Conservation (phyloP, 1,140 invertebrate species). For the Bombus ignitus region DNA sequence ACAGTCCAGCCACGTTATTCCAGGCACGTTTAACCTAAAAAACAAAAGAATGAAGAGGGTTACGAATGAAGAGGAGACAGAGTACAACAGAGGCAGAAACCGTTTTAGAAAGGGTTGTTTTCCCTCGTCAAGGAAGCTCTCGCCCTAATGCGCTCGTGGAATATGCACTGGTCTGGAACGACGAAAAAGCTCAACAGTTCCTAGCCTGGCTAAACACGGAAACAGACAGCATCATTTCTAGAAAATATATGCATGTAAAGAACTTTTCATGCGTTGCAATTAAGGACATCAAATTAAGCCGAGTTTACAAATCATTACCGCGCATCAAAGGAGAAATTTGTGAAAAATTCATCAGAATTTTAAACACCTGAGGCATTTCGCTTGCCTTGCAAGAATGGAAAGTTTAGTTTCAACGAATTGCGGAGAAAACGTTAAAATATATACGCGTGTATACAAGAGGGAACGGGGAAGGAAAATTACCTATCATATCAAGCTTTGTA, state of each 20-base stretch:
- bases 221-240: neutral
- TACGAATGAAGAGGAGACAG: neutral
- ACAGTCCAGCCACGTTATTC: neutral
- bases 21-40: neutral
- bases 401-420: neutral
- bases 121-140: slow-evolving; percentile 10
- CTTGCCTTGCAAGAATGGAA: fast-evolving
- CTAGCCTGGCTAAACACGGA: neutral
- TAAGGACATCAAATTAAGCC: neutral
- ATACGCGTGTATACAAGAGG: too few species aligned
- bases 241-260: neutral
- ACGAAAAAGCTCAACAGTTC: neutral
- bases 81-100: neutral
- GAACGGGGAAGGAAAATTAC: neutral
- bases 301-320: neutral
- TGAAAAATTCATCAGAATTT: neutral
- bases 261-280: neutral
- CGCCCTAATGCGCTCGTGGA: neutral
- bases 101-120: neutral
- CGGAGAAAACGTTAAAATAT: neutral
- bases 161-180: neutral
- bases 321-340: too few species aligned
- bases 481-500: neutral
- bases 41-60: neutral
- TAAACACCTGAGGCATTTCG: neutral